Evolutionary conservation across 2,797 vertebrate genomes (phyloP), one percentile per base, ranked within the genome.

Genomic region (Sebastes hopkinsi): DNA sequence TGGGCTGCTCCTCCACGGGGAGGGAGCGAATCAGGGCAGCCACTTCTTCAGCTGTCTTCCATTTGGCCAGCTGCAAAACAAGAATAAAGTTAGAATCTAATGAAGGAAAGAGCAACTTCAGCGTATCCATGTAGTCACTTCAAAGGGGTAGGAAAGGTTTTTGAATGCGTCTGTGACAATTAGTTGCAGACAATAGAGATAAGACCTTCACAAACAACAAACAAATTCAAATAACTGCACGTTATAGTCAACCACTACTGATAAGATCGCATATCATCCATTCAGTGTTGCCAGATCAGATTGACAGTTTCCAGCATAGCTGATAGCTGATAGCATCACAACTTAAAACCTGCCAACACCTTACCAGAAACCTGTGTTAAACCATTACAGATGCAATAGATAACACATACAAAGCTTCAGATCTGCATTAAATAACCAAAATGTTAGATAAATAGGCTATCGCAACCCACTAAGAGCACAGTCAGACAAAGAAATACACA

Each of bases 11-110:
- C 79, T 99, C 99, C 88, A 99, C 99, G 0, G 99, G 99, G 38
- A 99, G 96, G 0, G 99, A 99, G n/a, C 98, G 96, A 89, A 99
- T 99, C 91, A 99, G 93, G 75, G 99, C 99, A 84, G 99, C 99
- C 81, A 99, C 99, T 90, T 99, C 99, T 88, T 99, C 99, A 87
- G 99, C 99, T 1, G 99, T 99, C 94, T 99, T 99, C 99, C 99
- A 99, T 85, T 99, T 99, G 75, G 99, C 99, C 95, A 99, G 90
- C 99, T 99, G 81, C 60, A 92, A 32, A 32, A 0, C 32, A 10
- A 0, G 2, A 46, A 54, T 7, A 8, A 58, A 27, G 54, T 75
- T 50, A 13, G 8, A 79, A 8, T 36, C 14, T 2, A 16, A 6
- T 8, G 6, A 52, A 3, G 18, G 54, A 25, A n/a, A 6, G 1